Base-by-base conservation (phyloP, 2,113 vertebrate genomes). In the Thunnus thynnus region DNA sequence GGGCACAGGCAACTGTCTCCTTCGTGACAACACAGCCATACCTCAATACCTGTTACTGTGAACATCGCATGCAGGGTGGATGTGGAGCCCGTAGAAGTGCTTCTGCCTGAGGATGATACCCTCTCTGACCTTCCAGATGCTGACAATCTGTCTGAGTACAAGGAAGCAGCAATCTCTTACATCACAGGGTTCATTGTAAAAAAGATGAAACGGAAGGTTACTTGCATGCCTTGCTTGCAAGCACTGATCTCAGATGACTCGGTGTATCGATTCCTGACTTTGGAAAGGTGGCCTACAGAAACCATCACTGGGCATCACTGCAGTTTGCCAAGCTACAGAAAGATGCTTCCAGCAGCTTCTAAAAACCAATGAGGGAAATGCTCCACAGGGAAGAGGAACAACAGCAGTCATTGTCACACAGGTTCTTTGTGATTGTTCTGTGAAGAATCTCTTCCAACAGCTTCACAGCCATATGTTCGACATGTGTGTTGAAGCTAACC, bases 111-210 rank as follows among this genome's bases (percentile, higher is more conserved):
- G 5, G 14, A 71, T 46, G 20, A 71, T 16, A 20, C 41, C 36
- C 3, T 47, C 36, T 25, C 32, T 58, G 11, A 71, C 51, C 27
- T 22, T 13, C 50, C 30, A 54, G 66, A 27, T 5, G 14, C 48
- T 9, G 16, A 69, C 48, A 69, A 14, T 27, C 50, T 69, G 18
- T 69, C 66, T 3, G 25, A 69, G 50, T 54, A 69, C 27, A 69
- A 69, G 30, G 17, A 54, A n/a, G 50, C 30, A 52, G 66, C 27
- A 13, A 68, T 54, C 9, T 13, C 17, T n/a, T 52, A 54, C 16
- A 68, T 68, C 27, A 36, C 50, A 13, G 66, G 27, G 10, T 68
- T 68, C 2, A 20, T 54, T 36, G 50, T 68, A 1, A 68, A 32
- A 32, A 68, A 68, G 17, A 68, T 68, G 66, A 68, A 54, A 20